Base-by-base conservation (phyloP, 2,888 invertebrate genomes). In the Andrena bicolor region DNA sequence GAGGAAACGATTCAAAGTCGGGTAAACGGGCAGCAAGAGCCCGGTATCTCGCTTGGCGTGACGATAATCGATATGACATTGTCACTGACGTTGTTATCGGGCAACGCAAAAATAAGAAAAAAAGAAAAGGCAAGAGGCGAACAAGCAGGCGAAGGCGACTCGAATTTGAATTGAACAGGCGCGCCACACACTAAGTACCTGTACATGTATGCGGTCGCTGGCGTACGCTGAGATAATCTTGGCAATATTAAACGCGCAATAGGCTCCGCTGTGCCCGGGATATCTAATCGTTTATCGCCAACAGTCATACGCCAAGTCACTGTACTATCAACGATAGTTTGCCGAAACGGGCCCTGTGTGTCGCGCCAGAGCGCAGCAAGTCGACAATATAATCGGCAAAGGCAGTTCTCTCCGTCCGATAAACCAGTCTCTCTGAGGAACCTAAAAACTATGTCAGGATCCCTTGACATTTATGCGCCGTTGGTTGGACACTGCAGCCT, bases 231-330 rank as follows among this genome's bases (percentile, higher is more conserved):
- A 78, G 81, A 88, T 84, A 87, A 88, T 88, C 86, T 86, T 80
- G 70, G 64, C 82, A 82, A 84, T 82, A 75, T 87, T 88, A 82
- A 84, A 79, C 74, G 82, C 88, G 88, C 84, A 84, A 79, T 86
- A 80, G 69, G 78, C 77, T 80, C 51, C 72, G 68, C 69, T 75
- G 28, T 61, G 68, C 71, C 78, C 68, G 70, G 76, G 80, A 71
- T 88, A 86, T 87, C 88, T 87, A 86, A 88, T 87, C 87, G 82
- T 88, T 87, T 86, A 80, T 83, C 78, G 73, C 49, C 41, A 77
- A 82, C 70, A 79, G 69, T 85, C 58, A 41, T 76, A 73, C 58
- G 79, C 66, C 70, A 69, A 77, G 66, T 76, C 76, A 49, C 65
- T 53, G 41, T 79, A 68, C 56, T 80, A 85, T 87, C 76, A 56